Conservation (phyloP, 2,113 vertebrate species). For the Mixornis gularis region DNA sequence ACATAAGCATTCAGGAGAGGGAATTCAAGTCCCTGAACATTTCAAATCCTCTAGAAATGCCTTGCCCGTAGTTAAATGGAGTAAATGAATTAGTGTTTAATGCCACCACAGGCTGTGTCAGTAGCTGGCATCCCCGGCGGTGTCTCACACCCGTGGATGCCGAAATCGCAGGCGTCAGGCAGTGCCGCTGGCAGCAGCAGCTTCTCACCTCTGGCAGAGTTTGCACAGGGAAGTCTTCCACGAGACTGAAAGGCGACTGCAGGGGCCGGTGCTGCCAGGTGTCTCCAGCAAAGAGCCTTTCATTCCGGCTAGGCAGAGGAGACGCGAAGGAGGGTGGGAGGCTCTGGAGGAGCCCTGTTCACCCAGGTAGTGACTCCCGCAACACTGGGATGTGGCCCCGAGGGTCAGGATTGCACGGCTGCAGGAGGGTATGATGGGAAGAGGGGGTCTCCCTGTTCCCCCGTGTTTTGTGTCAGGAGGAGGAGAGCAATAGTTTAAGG, state of each 20-base stretch:
- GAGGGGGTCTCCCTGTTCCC: neutral
- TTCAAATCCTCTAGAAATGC: neutral
- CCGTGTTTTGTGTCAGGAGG: neutral
- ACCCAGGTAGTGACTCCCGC: fast-evolving
- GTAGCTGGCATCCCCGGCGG: neutral
- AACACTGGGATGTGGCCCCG: neutral
- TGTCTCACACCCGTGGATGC: neutral
- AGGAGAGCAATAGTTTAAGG: fast-evolving
- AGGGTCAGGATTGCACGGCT: neutral
- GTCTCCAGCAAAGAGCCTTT: neutral
- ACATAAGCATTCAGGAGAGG: neutral
- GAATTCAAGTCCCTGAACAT: neutral
- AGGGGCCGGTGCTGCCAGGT: fast-evolving
- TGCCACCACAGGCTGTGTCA: neutral
- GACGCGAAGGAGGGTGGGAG: neutral
- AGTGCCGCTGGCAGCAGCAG: neutral
- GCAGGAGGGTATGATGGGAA: neutral
- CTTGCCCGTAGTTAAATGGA: neutral
- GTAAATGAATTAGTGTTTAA: neutral
- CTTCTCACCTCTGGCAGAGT: neutral
- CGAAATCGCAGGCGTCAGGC: neutral
- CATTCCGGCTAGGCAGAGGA: fast-evolving
- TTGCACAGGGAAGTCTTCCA: neutral
- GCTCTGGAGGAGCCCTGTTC: fast-evolving
- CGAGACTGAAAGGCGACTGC: neutral